Base-by-base conservation (phyloP, 2,113 vertebrate species). In the Beaufortia kweichowensis region DNA sequence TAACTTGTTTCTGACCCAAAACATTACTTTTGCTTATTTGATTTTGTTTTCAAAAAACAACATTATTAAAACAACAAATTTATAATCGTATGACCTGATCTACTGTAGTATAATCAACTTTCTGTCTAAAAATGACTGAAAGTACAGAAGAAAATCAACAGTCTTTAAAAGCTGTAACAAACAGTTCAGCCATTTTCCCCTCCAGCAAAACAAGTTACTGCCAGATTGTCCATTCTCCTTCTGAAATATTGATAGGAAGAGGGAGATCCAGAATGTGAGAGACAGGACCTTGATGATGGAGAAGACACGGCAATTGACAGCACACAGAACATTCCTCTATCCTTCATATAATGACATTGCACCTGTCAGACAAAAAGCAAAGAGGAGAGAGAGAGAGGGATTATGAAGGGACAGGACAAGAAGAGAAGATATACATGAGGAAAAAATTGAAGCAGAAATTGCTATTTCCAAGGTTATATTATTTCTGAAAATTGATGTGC, bases 271-370 rank as follows among this genome's bases (percentile, higher is more conserved):
- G 28, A 67, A 62, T 26, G 60, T 66, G 71, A 75, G 72, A 57
- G 21, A 74, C 41, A 78, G 55, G 74, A 69, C 17, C 17, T 17
- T 4, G 55, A 29, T 61, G 70, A 74, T 63, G 70, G 62, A 57
- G 46, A 17, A 70, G 74, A 63, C 70, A 84, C 61, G 81, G 77
- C 50, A 63, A 84, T 78, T 76, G 71, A 81, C 60, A 41, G 53
- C 69, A n/a, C 39, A 66, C 63, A 41, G 79, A 76, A 71, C 70
- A 70, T 75, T 76, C 75, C 78, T 80, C 60, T 68, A 76, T 74
- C 57, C 66, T 76, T 82, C 70, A 80, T 78, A 75, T 84, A 82
- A 82, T 84, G 81, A 80, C 66, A 81, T 72, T 28, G 78, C 55
- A 75, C 43, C 60, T 78, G 75, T 71, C 80, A 80, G 70, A 75